Evolutionary conservation across 2,797 vertebrate species (phyloP), one percentile per base, ranked within the genome.

Genomic region (Huso huso): DNA sequence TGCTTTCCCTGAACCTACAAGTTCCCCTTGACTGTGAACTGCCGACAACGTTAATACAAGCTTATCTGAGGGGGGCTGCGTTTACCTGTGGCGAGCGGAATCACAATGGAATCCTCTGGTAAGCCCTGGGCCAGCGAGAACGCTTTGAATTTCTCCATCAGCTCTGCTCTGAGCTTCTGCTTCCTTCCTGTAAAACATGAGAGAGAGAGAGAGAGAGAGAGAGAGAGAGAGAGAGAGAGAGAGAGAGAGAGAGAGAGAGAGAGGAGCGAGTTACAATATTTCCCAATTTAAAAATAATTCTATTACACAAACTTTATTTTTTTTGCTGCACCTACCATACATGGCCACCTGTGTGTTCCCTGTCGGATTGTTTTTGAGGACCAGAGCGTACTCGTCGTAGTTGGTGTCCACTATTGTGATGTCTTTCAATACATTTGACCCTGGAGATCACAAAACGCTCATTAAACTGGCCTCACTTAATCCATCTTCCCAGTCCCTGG

Each of bases 381-480:
- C 88, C 68, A 91, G 0, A 5, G 90, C 90, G 4, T 86, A 91
- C 9, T 89, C 85, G 0, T 64, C 83, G 76, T 91, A 91, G 76
- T 91, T 88, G 2, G 88, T 90, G 1, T 88, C 85, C 72, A 91
- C 86, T 62, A 91, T 86, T 1, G 87, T 90, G 74, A 91, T 78
- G 75, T 91, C 89, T 78, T 90, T 91, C 68, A 85, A 66, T 63
- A 76, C 86, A 72, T 74, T 78, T 37, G 90, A 81, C 67, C 89
- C 90, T 91, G 71, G 1, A 63, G 52, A 51, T 5, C 5, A 37
- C 49, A 48, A 52, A 57, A 48, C 6, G 55, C 60, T 6, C 6
- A 62, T 51, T 67, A 50, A n/a, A 68, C 12, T 8, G 6, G 11
- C 2, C 11, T 53, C 51, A 8, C 51, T 52, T 52, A 7, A 18